Conservation (phyloP, 2,797 vertebrate species). For the Cossypha heuglini region DNA sequence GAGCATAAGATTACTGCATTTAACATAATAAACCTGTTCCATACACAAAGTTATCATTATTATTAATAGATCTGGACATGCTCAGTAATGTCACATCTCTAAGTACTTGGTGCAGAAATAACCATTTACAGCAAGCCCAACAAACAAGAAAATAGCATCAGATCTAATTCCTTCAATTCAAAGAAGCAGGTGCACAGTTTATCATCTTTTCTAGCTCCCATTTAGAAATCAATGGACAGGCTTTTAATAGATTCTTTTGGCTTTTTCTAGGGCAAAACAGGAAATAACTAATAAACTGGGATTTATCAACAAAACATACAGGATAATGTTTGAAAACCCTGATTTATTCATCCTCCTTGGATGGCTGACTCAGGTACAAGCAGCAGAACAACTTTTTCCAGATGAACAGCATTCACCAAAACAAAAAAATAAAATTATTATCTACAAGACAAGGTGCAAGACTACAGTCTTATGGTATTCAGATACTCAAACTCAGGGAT, state of each 20-base stretch:
- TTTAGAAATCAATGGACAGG: neutral
- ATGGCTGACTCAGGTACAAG: neutral
- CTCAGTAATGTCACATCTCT: neutral
- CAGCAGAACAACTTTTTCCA: neutral
- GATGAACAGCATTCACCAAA: neutral
- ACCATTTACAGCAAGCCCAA: neutral
- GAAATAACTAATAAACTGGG: neutral
- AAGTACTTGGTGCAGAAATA: constrained; percentile 7
- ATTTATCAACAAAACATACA: neutral
- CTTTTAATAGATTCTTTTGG: neutral
- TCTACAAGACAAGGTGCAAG: neutral
- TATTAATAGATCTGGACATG: neutral
- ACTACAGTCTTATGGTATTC: neutral
- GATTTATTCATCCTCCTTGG: neutral
- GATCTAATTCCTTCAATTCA: constrained; percentile 3
- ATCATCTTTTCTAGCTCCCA: neutral
- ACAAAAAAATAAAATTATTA: neutral
- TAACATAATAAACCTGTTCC: constrained; percentile 7
- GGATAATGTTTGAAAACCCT: neutral
- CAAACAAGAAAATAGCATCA: constrained; percentile 27
- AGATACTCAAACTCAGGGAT: neutral
- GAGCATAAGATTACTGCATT: constrained; percentile 1
- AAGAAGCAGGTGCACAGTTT: constrained; percentile 12
- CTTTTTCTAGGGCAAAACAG: constrained; percentile 24
- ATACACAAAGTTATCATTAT: neutral